A percentile compares a stretch with the other conserved stretches of the same genome.
phyloP scores from a whole-genome alignment of 2,888 invertebrate genomes.

The Dasysyrphus tricinctus region DNA sequence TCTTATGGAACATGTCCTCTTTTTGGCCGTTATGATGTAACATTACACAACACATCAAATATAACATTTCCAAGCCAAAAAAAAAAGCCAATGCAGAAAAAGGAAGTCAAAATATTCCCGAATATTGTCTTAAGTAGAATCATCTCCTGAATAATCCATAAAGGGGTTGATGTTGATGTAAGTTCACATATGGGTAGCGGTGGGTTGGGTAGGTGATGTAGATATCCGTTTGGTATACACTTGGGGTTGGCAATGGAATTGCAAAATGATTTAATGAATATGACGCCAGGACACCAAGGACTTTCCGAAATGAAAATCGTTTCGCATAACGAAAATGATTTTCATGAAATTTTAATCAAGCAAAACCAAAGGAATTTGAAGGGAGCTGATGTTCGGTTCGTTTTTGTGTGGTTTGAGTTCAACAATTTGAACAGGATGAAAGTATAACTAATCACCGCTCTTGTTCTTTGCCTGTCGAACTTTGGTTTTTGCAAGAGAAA shows the following conservation, averaged over 20 bases:
- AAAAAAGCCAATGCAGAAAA: not conserved
- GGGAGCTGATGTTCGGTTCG: not conserved
- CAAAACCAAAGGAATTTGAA: constrained; percentile 32
- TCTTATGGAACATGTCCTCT: constrained; percentile 42
- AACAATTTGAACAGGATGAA: not conserved
- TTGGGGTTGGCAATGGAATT: constrained; percentile 42
- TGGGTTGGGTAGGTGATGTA: not conserved
- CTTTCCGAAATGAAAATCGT: constrained; percentile 61
- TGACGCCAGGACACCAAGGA: constrained; percentile 60
- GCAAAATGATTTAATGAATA: constrained; percentile 75
- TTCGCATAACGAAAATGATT: constrained; percentile 71
- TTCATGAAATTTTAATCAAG: constrained; percentile 73
- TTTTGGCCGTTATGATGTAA: constrained; percentile 66
- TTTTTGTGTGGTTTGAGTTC: not conserved
- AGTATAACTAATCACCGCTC: constrained; percentile 49
- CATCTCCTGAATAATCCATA: constrained; percentile 75
- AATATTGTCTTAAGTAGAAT: constrained; percentile 74
- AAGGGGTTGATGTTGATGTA: constrained; percentile 65
- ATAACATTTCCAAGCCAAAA: constrained; percentile 48
- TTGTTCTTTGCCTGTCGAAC: constrained; percentile 37
- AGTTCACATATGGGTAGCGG: constrained; percentile 43
- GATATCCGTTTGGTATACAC: not conserved
- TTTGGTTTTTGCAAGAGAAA: not conserved
- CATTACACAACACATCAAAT: constrained; percentile 73
- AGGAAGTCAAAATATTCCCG: constrained; percentile 35